Percentiles rank a stretch among this genome's conserved stretches.
Conservation (phyloP, 2,888 invertebrate species). For the Cabera pusaria region DNA sequence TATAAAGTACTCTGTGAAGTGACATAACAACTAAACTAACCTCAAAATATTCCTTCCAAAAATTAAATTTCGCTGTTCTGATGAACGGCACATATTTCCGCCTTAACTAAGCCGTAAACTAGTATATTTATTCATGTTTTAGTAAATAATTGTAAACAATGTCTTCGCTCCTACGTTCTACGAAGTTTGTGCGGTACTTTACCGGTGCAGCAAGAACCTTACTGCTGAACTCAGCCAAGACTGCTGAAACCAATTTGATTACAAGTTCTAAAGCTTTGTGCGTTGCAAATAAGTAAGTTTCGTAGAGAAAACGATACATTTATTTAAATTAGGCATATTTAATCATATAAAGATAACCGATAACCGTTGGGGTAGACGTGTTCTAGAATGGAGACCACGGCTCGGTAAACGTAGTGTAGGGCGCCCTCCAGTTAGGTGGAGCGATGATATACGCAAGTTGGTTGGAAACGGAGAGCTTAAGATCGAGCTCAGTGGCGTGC, state of each 20-base stretch:
- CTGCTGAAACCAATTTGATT: slow-evolving; percentile 84
- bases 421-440: too few relatives aligned
- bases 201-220: slow-evolving; percentile 88
- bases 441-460: too few relatives aligned
- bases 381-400: too few relatives aligned
- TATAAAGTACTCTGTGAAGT: slow-evolving; percentile 24
- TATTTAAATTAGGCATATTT: too few relatives aligned
- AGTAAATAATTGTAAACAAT: slow-evolving; percentile 55
- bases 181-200: slow-evolving; percentile 89
- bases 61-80: slow-evolving; percentile 3
- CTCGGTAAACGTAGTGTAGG: too few relatives aligned
- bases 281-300: slow-evolving; percentile 65
- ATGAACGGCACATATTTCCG: slow-evolving; percentile 17
- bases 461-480: too few relatives aligned
- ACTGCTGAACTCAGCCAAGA: slow-evolving; percentile 85
- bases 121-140: slow-evolving; percentile 35
- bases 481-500: too few relatives aligned
- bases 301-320: too few relatives aligned
- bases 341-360: too few relatives aligned
- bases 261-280: slow-evolving; percentile 64
- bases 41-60: slow-evolving; percentile 44
- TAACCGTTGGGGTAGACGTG: too few relatives aligned
- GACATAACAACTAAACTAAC: slow-evolving; percentile 69
- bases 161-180: slow-evolving; percentile 87
- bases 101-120: slow-evolving; percentile 9